Percentiles rank a stretch among this genome's conserved stretches.
phyloP scores from a whole-genome alignment of 1,140 invertebrate species.

The Ceratosolen fusciceps region DNA sequence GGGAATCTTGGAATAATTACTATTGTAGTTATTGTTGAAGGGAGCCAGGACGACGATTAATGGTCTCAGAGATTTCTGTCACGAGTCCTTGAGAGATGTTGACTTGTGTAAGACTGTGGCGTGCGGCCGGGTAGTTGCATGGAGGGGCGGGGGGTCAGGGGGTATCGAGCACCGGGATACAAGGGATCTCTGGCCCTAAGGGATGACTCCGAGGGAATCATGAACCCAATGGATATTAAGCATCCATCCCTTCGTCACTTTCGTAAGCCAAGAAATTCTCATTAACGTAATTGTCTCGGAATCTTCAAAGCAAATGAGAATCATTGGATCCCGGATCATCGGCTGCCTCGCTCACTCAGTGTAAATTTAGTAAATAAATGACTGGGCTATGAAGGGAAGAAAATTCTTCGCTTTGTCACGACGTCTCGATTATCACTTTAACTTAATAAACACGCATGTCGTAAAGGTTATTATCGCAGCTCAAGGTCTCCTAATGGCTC shows the following conservation, averaged over 20 bases:
- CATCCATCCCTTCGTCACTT: not conserved
- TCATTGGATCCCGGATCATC: not conserved
- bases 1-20: conserved; percentile 25
- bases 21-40: not conserved
- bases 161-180: not conserved
- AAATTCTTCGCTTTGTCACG: too few relatives aligned
- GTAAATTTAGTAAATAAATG: too few relatives aligned
- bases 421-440: too few relatives aligned
- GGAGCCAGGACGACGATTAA: not conserved
- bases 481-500: too few relatives aligned
- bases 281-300: not conserved
- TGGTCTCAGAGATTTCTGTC: not conserved
- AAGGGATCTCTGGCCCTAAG: not conserved
- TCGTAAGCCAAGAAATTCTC: not conserved
- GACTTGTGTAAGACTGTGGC: not conserved
- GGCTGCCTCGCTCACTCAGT: too few relatives aligned
- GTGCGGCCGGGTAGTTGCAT: too few relatives aligned
- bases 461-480: too few relatives aligned
- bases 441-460: too few relatives aligned
- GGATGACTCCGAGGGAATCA: not conserved
- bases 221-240: not conserved
- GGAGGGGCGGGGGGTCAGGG: too few relatives aligned
- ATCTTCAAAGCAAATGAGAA: not conserved
- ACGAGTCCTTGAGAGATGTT: not conserved
- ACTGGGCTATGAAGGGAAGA: too few relatives aligned